Conservation (phyloP, 2,113 vertebrate genomes). For the Echinops telfairi region DNA sequence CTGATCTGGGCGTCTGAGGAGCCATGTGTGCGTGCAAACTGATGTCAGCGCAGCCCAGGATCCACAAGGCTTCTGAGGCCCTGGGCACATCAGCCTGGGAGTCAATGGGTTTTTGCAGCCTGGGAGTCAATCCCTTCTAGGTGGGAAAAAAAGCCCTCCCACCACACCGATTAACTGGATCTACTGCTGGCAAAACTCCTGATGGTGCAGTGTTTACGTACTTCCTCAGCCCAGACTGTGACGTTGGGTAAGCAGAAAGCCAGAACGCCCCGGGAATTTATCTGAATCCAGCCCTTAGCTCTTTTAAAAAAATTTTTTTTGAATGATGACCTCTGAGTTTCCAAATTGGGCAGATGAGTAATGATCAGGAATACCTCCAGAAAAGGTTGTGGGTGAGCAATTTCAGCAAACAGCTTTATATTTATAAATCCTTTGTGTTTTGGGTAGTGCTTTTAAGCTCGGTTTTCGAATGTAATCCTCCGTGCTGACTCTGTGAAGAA, state of each 20-base stretch:
- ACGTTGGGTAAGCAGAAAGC: conserved; percentile 74
- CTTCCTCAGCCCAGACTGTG: conserved; percentile 68
- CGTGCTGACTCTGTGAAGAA: conserved; percentile 5
- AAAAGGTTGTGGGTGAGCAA: conserved; percentile 45
- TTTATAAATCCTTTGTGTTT: conserved; percentile 72
- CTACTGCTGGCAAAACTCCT: conserved; percentile 28
- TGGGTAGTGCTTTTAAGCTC: conserved; percentile 53
- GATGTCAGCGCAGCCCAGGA: neutral
- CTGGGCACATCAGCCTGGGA: conserved; percentile 44
- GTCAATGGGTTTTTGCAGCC: conserved; percentile 44
- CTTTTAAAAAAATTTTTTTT: conserved; percentile 59
- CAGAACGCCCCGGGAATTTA: conserved; percentile 39
- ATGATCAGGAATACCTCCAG: conserved; percentile 72
- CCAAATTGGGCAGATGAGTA: conserved; percentile 70
- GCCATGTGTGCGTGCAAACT: neutral
- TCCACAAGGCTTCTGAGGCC: neutral
- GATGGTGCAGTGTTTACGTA: conserved; percentile 68
- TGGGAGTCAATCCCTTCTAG: conserved; percentile 68
- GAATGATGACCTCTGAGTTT: conserved; percentile 74
- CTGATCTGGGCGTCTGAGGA: conserved; percentile 24
- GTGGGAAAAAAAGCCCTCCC: conserved; percentile 19
- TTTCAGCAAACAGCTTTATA: conserved; percentile 62
- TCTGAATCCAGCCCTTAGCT: conserved; percentile 45
- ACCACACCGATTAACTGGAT: conserved; percentile 57
- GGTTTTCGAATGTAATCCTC: conserved; percentile 49